These are phyloP conservation scores for Metacarcinus magister DNA, from an alignment of 2,888 invertebrate species.

Conservation along the genomic window DNA sequence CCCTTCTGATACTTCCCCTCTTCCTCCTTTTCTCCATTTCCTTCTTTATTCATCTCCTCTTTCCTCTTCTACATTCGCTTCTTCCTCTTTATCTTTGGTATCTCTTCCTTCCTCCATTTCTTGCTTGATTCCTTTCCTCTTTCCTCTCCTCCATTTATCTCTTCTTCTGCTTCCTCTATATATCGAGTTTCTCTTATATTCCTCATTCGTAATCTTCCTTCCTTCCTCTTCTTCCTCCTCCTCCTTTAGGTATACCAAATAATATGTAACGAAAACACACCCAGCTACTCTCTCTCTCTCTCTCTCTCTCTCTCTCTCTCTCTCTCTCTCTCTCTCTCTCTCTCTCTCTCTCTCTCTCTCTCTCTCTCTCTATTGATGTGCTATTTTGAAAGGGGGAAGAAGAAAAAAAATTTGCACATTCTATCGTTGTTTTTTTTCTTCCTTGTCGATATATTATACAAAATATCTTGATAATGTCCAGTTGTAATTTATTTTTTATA, in stretches of 20 bases:
- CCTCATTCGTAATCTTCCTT: neutral
- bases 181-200: neutral
- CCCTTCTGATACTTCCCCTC: neutral
- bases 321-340: slow-evolving; percentile 51
- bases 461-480: too few relatives aligned
- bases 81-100: too few relatives aligned
- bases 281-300: slow-evolving; percentile 15
- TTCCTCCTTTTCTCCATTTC: too few relatives aligned
- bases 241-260: too few relatives aligned
- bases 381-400: too few relatives aligned
- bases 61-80: neutral
- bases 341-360: slow-evolving; percentile 28
- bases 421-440: too few relatives aligned
- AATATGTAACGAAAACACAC: too few relatives aligned
- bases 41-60: neutral
- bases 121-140: neutral
- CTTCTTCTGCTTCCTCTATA: neutral
- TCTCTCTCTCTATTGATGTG: slow-evolving; percentile 12
- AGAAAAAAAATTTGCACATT: too few relatives aligned
- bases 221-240: neutral
- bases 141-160: neutral
- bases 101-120: neutral
- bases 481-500: too few relatives aligned
- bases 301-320: slow-evolving; percentile 56
- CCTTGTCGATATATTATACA: too few relatives aligned